Percentiles rank a stretch among this genome's conserved stretches.
These are phyloP conservation scores for Phenganax subtilis DNA, from an alignment of 92 coral and sea anemone genomes.

Conservation along the genomic window DNA sequence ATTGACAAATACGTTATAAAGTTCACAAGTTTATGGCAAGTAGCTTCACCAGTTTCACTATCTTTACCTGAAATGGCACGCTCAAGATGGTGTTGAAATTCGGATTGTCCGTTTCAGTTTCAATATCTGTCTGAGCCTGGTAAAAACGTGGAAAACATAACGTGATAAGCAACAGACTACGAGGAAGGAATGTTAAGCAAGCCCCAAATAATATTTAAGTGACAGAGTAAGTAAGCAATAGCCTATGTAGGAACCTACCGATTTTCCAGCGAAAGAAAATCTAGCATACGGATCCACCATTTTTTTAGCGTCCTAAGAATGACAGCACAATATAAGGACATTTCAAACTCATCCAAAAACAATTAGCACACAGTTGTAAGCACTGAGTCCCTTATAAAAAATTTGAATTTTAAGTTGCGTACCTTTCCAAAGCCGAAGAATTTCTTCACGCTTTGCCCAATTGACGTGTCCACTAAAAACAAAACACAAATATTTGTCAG, in stretches of 20 bases:
- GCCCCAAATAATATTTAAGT: no score
- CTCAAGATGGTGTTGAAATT: constrained; percentile 75
- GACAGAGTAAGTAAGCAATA: background rate
- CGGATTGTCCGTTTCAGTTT: constrained; percentile 77
- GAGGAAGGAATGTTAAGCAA: background rate
- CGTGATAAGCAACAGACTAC: background rate
- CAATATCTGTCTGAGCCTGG: constrained; percentile 69
- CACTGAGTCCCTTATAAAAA: no score
- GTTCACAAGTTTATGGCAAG: no score
- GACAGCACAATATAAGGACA: background rate
- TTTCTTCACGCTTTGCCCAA: constrained; percentile 89
- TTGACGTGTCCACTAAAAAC: constrained; percentile 79
- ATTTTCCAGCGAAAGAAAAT: constrained; percentile 88
- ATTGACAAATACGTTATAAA: no score
- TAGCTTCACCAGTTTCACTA: background rate
- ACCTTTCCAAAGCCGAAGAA: constrained; percentile 78
- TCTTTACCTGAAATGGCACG: constrained; percentile 70
- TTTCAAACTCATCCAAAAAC: background rate
- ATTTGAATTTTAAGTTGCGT: background rate
- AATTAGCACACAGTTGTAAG: background rate
- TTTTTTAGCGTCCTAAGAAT: constrained; percentile 59
- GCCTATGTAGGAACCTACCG: constrained; percentile 44
- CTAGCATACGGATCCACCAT: constrained; percentile 89
- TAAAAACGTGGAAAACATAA: background rate
- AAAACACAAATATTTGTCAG: background rate